Evolutionary conservation across 2,113 vertebrate genomes (phyloP).

Genomic region (Poecilia latipinna): DNA sequence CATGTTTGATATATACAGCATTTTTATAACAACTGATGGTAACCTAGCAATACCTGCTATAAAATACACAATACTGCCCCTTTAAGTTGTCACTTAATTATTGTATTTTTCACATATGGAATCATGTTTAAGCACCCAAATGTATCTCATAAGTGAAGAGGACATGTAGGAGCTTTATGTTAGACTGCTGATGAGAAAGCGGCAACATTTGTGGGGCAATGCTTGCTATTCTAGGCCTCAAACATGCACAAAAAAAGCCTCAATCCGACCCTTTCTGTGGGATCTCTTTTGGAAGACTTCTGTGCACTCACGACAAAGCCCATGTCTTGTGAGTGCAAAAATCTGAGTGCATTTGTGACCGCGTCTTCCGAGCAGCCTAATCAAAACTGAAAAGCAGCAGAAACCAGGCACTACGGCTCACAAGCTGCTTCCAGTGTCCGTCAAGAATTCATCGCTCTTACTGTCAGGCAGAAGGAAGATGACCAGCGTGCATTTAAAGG

Average conservation of each 20-base stretch:
- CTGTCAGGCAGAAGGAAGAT: conserved; percentile 68
- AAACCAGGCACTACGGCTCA: conserved; percentile 50
- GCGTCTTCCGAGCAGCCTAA: conserved; percentile 63
- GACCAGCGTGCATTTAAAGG: conserved; percentile 76
- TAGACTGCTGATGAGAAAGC: not conserved
- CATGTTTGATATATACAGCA: no score
- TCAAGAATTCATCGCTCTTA: conserved; percentile 70
- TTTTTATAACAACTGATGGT: no score
- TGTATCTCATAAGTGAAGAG: no score
- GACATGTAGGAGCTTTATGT: not conserved
- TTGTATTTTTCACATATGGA: no score
- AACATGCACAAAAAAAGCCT: not conserved
- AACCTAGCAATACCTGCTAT: no score
- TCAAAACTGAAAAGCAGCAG: conserved; percentile 74
- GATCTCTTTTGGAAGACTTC: not conserved
- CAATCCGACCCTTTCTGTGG: not conserved
- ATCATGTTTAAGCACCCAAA: no score
- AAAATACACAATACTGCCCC: no score
- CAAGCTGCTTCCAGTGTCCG: conserved; percentile 48
- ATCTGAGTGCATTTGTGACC: conserved; percentile 47
- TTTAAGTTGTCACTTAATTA: no score
- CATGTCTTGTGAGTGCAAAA: conserved; percentile 23
- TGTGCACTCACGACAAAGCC: no score
- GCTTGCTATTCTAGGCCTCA: not conserved
- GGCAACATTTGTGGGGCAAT: not conserved